phyloP scores from a whole-genome alignment of 64 coral and sea anemone genomes.

The Actinia tenebrosa region DNA sequence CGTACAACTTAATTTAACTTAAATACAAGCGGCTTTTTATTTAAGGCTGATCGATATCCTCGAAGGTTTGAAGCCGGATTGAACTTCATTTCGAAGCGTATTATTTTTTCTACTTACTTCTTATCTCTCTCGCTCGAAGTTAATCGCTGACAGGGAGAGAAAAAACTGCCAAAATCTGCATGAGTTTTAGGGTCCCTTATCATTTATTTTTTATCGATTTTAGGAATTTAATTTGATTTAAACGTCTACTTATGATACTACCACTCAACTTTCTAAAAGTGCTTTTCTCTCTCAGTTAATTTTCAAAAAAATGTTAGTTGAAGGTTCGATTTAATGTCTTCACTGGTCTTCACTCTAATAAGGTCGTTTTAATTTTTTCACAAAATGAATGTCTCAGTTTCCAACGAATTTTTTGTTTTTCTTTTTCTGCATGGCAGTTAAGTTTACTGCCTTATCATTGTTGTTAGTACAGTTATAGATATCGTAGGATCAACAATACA shows the following conservation, averaged over 20 bases:
- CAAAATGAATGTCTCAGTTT: not conserved
- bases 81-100: not conserved
- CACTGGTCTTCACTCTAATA: too few species aligned
- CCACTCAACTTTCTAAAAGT: not conserved
- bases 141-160: too few species aligned
- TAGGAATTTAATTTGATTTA: not conserved
- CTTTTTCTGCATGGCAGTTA: too few species aligned
- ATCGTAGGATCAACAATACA: too few species aligned
- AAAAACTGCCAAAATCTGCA: not conserved
- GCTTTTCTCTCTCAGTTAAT: not conserved
- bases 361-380: too few species aligned
- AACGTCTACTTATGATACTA: not conserved
- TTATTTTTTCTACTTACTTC: not conserved
- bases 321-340: not conserved
- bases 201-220: not conserved
- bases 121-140: too few species aligned
- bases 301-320: too few species aligned
- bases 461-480: too few species aligned
- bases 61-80: not conserved
- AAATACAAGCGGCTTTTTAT: not conserved
- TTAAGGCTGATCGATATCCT: not conserved
- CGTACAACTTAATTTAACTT: not conserved
- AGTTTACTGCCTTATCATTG: too few species aligned
- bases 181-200: not conserved
- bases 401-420: not conserved